Evolutionary conservation across 2,797 vertebrate genomes (phyloP), one percentile per base, ranked within the genome.

Genomic region (Megaceryle alcyon): DNA sequence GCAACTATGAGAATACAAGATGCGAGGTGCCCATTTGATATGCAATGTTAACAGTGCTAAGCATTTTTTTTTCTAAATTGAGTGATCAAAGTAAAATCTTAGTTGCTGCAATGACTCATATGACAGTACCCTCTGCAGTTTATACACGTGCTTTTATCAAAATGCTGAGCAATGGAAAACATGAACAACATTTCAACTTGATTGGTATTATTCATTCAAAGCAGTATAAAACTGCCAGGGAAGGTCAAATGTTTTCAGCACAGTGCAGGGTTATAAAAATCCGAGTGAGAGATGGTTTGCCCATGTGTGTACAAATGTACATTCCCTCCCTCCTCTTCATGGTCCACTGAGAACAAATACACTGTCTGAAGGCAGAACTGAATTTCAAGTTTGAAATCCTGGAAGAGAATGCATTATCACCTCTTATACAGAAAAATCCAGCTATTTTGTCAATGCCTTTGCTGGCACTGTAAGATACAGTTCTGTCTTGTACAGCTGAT

Each of bases 71-170:
- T 77, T 29, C 37, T 71, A 75, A 90, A 85, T 8, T 14, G 37
- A 57, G 56, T 33, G 90, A 96, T 96, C 91, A 96, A 96, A 97
- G 95, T 8, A 8, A 71, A 75, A 49, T 21, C 61, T 41, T 68
- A 29, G 60, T 20, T 16, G 6, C 66, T 71, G 73, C 43, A 56
- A 41, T 51, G 86, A 81, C 89, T 94, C 60, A 29, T 28, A 63
- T 6, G 91, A 64, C 83, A 85, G 66, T 29, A 41, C 54, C 41
- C 82, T 69, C 77, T 80, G 70, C 80, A 79, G 70, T 63, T 91
- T 22, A 53, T 57, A 44, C 49, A 9, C 5, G 35, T 77, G 88
- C 44, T 92, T 79, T 64, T 39, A 80, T 79, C 90, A 57, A 29
- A 86, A 68, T 1, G 68, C 56, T 66, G 60, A 94, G 73, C 92